Evolutionary conservation across 2,797 vertebrate genomes (phyloP).

Genomic region (Acipenser oxyrinchus): DNA sequence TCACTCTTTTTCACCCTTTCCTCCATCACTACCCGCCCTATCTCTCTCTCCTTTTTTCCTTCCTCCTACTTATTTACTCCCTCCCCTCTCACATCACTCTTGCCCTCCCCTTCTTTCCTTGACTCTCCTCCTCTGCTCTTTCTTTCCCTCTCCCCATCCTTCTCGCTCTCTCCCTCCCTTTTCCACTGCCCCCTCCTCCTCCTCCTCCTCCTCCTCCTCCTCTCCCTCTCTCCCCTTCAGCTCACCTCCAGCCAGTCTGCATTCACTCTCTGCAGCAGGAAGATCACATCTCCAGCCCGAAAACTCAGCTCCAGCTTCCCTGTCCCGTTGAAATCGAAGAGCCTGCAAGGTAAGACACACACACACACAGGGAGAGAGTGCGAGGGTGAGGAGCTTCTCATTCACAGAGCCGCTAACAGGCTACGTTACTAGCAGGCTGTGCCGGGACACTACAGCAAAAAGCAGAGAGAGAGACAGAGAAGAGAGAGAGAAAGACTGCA

Average conservation of each 20-base stretch:
- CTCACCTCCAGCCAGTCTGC: constrained; percentile 91
- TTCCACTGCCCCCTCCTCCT: background rate
- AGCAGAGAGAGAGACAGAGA: constrained; percentile 5
- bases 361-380: constrained; percentile 17
- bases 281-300: constrained; percentile 83
- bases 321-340: constrained; percentile 84
- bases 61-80: no score
- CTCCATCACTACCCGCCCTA: no score
- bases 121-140: no score
- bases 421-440: constrained; percentile 11
- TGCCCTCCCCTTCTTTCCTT: no score
- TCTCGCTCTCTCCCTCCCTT: constrained; percentile 4
- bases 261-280: constrained; percentile 84
- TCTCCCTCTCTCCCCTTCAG: constrained; percentile 27
- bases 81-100: no score
- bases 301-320: constrained; percentile 78
- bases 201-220: constrained; percentile 12
- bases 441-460: background rate
- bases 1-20: no score
- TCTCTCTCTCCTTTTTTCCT: no score
- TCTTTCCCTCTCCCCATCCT: background rate
- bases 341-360: constrained; percentile 51
- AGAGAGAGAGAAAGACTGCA: background rate
- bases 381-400: background rate
- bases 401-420: constrained; percentile 13